Conservation (phyloP, 2,888 invertebrate genomes). For the Bombylius discolor region DNA sequence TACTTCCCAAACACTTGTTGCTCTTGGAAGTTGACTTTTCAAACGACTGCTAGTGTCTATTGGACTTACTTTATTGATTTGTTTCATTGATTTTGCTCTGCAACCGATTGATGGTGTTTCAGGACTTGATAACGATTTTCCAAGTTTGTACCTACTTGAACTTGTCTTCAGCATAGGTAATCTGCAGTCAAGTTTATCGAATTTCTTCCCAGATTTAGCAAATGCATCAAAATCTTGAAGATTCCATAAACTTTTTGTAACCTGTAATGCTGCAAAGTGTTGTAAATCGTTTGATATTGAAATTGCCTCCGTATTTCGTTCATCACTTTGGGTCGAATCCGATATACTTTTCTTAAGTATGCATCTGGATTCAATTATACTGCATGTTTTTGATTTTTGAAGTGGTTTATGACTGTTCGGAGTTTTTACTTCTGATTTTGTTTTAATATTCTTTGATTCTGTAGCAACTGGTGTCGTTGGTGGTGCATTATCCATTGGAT, state of each 20-base stretch:
- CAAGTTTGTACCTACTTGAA: constrained; percentile 32
- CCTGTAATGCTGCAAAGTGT: constrained; percentile 30
- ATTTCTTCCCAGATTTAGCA: constrained; percentile 35
- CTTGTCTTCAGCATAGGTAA: constrained; percentile 37
- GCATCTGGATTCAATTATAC: constrained; percentile 55
- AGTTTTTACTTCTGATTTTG: neutral
- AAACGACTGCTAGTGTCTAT: neutral
- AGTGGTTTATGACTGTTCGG: constrained; percentile 25
- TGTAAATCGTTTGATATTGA: constrained; percentile 4
- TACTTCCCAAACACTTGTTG: constrained; percentile 44
- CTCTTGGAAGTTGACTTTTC: constrained; percentile 34
- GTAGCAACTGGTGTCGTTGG: neutral
- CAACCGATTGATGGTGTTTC: constrained; percentile 31
- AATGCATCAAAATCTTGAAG: constrained; percentile 44
- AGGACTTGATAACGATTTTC: constrained; percentile 19
- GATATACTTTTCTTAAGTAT: constrained; percentile 44
- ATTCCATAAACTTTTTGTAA: constrained; percentile 47
- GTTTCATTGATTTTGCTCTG: constrained; percentile 20
- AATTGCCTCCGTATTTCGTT: constrained; percentile 16
- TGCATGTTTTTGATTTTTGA: constrained; percentile 57
- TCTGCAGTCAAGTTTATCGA: constrained; percentile 35
- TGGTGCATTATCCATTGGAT: neutral
- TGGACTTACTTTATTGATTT: neutral
- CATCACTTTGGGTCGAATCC: constrained; percentile 27
- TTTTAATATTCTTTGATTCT: neutral